phyloP scores from a whole-genome alignment of 2,113 vertebrate genomes.

The Tachuris rubrigastra region DNA sequence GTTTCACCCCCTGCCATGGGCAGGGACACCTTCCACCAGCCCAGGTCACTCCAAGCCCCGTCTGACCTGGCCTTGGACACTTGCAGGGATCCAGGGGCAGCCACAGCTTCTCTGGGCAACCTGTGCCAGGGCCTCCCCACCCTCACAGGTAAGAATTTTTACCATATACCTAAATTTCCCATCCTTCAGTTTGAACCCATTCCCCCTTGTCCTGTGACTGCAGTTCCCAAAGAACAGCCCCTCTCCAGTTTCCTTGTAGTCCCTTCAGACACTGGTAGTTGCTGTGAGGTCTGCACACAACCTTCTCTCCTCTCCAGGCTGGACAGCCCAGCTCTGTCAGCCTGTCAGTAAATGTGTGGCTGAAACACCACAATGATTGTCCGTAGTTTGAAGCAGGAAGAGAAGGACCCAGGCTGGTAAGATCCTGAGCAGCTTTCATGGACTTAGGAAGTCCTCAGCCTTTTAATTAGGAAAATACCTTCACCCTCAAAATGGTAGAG shows the following conservation, averaged over 20 bases:
- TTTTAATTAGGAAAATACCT: background rate
- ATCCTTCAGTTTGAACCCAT: background rate
- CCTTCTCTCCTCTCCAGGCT: background rate
- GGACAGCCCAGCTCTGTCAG: background rate
- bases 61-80: background rate
- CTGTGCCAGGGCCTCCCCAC: too few relatives aligned
- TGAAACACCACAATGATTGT: background rate
- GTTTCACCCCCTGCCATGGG: background rate
- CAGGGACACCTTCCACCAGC: background rate
- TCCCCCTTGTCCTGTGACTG: background rate
- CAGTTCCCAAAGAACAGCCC: background rate
- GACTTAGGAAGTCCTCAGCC: background rate
- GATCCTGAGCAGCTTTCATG: background rate
- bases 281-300: background rate
- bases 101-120: too few relatives aligned
- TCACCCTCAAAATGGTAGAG: background rate
- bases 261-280: background rate
- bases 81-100: background rate
- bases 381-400: background rate
- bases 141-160: too few relatives aligned
- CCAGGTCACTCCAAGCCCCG: background rate
- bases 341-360: background rate
- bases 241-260: accelerated
- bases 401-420: background rate
- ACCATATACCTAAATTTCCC: background rate